phyloP scores from a whole-genome alignment of 2,113 vertebrate genomes.

The Paraplagusia blochii region DNA sequence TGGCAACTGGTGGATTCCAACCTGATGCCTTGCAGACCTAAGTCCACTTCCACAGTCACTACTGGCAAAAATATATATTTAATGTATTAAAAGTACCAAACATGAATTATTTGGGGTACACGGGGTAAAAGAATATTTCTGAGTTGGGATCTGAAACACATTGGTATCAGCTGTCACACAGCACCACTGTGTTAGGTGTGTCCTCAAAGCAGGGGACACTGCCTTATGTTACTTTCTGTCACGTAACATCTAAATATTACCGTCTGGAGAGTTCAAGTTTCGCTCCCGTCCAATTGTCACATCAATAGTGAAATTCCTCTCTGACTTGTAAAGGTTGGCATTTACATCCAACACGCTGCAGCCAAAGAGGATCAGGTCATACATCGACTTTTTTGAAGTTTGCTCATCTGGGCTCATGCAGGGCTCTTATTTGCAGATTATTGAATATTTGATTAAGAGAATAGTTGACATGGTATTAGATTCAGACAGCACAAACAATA shows the following conservation, averaged over 20 bases:
- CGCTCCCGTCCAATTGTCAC: conserved; percentile 32
- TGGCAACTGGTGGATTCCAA: too few species aligned
- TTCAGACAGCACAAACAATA: conserved; percentile 46
- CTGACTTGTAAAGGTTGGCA: conserved; percentile 67
- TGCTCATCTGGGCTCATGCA: conserved; percentile 61
- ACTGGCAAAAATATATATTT: too few species aligned
- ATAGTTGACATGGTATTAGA: conserved; percentile 63
- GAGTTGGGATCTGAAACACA: too few species aligned
- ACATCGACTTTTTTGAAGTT: conserved; percentile 69
- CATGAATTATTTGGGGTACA: too few species aligned
- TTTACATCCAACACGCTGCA: conserved; percentile 61
- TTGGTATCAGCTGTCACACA: too few species aligned
- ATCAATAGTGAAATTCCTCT: conserved; percentile 71
- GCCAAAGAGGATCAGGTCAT: conserved; percentile 69
- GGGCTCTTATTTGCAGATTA: conserved; percentile 63
- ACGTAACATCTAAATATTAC: conserved; percentile 21
- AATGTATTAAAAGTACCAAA: too few species aligned
- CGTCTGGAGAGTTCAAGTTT: conserved; percentile 28
- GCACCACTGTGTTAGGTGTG: too few species aligned
- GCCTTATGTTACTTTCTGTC: neutral
- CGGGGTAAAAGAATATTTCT: too few species aligned
- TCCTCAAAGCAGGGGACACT: neutral
- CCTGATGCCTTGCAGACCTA: too few species aligned
- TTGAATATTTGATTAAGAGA: conserved; percentile 65
- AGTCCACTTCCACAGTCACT: too few species aligned